Evolutionary conservation across 1,140 invertebrate species (phyloP).

Genomic region (Thrips palmi): DNA sequence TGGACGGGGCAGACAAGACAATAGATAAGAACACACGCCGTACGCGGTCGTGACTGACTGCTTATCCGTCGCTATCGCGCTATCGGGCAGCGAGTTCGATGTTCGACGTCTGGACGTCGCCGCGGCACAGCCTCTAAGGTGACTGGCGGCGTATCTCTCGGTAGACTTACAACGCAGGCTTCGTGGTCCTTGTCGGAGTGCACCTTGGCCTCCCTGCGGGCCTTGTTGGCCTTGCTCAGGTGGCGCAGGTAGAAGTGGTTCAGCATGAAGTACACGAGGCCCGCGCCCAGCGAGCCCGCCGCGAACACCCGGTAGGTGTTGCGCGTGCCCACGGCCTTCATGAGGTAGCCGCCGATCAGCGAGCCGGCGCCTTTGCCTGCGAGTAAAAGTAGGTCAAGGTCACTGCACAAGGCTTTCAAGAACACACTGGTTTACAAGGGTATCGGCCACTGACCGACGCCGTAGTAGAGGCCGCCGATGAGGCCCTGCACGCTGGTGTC

Average conservation of each 20-base stretch:
- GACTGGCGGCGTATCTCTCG: too few relatives aligned
- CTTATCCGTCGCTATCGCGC: too few relatives aligned
- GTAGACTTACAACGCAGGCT: too few relatives aligned
- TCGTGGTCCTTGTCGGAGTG: too few relatives aligned
- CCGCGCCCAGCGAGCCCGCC: conserved; percentile 35
- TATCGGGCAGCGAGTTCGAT: too few relatives aligned
- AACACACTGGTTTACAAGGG: neutral
- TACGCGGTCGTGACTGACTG: too few relatives aligned
- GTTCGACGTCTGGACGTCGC: too few relatives aligned
- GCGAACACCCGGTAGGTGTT: conserved; percentile 55
- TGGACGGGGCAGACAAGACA: too few relatives aligned
- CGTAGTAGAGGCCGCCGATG: conserved; percentile 61
- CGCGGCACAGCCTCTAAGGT: too few relatives aligned
- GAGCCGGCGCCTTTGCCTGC: conserved; percentile 58
- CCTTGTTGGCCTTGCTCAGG: too few relatives aligned
- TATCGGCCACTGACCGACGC: conserved; percentile 40
- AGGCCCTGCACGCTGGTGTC: conserved; percentile 67
- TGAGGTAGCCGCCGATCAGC: conserved; percentile 54
- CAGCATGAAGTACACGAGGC: conserved; percentile 47
- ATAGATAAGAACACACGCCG: too few relatives aligned
- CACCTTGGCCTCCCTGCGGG: too few relatives aligned
- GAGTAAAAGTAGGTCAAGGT: conserved; percentile 15
- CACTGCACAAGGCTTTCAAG: neutral
- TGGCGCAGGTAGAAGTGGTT: conserved; percentile 44
- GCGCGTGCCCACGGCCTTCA: conserved; percentile 51